These are phyloP conservation scores for Laterallus jamaicensis DNA, from an alignment of 2,113 vertebrate species.

Conservation along the genomic window DNA sequence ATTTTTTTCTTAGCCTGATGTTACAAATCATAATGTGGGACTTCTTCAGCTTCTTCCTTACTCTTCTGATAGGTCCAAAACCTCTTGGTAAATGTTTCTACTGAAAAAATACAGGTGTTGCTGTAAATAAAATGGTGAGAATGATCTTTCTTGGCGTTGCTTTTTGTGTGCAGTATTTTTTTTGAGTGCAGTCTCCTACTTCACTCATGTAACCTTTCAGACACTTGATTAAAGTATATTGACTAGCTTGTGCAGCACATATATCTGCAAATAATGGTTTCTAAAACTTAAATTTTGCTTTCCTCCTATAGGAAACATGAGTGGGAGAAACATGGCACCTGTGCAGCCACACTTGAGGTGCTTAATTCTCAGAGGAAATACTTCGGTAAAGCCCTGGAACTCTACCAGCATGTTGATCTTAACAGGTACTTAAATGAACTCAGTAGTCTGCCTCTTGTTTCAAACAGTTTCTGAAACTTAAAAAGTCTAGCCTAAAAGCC, in stretches of 20 bases:
- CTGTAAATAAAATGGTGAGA: neutral
- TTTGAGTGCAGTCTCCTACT: neutral
- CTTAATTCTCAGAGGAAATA: constrained; percentile 79
- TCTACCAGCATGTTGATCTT: constrained; percentile 68
- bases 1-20: neutral
- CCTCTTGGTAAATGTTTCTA: neutral
- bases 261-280: neutral
- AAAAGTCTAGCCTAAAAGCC: neutral
- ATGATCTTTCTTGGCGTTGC: neutral
- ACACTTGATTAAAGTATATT: neutral
- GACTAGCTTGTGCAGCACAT: neutral
- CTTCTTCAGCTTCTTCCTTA: neutral
- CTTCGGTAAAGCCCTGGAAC: constrained; percentile 73
- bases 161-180: neutral
- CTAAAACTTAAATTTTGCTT: neutral
- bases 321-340: constrained; percentile 83
- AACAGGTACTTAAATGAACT: constrained; percentile 59
- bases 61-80: neutral
- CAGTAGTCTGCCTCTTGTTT: neutral
- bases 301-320: constrained; percentile 74
- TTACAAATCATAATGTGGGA: neutral
- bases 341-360: constrained; percentile 68
- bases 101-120: neutral
- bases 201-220: neutral
- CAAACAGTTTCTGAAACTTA: neutral